Base-by-base conservation (phyloP, 2,113 vertebrate genomes). In the Hoplias malabaricus region DNA sequence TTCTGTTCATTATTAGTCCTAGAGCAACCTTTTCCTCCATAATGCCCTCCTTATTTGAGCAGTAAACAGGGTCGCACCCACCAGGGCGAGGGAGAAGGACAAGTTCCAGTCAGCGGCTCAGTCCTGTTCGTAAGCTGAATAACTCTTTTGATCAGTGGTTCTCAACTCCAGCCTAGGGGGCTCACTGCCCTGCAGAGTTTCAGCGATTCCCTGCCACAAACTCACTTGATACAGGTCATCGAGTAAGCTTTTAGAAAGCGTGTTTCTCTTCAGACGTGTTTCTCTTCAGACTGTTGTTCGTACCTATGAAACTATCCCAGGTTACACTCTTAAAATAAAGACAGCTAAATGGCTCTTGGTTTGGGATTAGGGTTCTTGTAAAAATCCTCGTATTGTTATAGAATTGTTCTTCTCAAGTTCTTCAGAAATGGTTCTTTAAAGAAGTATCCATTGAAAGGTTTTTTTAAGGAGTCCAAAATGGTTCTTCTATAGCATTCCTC, bases 61-160 rank as follows among this genome's bases (percentile, higher is more conserved):
- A 29, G 43, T 14, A 53, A 8, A 79, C 25, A 25, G 72, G 61
- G 54, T 43, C 36, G 75, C 50, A 73, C 34, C 77, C 65, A 61
- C 57, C 34, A 65, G 61, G 53, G 23, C 29, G 43, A 61, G 12
- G 11, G 10, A 34, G 33, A 46, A 70, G 57, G 19, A 50, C 63
- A 65, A 46, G 19, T 56, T 43, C 50, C 62, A 59, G 7, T 61
- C 13, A 33, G 36, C 5, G 25, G 57, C 50, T n/a, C n/a, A n/a
- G n/a, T n/a, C 63, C 40, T 38, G 53, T 63, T 8, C n/a, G 33
- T 10, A 63, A 34, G 31, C 59, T 34, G 31, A n/a, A 2, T 19
- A 36, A 21, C 59, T 34, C 29, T 16, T 5, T 61, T 14, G 14
- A 8, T n/a, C 48, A 53, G 48, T 53, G n/a, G 48, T 53, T 53